These are phyloP conservation scores for Tetragonula carbonaria DNA, from an alignment of 2,888 invertebrate species.

Conservation along the genomic window DNA sequence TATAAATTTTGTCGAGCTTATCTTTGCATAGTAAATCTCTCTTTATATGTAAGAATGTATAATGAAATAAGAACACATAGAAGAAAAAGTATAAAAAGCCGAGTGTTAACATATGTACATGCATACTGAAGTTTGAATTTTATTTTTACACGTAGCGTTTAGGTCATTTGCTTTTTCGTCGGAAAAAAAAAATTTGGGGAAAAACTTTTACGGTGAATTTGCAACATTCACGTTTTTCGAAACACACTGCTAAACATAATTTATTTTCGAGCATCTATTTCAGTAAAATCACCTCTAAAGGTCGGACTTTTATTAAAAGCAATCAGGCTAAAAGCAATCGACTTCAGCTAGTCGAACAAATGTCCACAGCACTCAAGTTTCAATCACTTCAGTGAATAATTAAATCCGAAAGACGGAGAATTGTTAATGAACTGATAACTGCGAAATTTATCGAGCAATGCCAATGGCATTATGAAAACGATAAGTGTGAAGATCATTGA, in stretches of 20 bases:
- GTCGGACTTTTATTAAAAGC: background rate
- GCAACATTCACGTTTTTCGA: background rate
- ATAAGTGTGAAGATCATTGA: background rate
- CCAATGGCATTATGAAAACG: background rate
- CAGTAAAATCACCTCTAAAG: background rate
- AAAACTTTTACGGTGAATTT: background rate
- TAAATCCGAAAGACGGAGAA: background rate
- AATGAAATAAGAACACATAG: background rate
- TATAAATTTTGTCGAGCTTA: too few relatives aligned
- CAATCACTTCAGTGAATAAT: background rate
- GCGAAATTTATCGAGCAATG: background rate
- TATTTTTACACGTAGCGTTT: background rate
- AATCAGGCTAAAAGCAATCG: background rate
- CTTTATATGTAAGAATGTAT: background rate
- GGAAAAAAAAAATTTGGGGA: too few relatives aligned
- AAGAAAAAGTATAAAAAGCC: background rate
- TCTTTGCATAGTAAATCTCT: too few relatives aligned
- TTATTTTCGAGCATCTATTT: background rate
- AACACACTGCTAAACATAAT: background rate
- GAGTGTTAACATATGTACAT: background rate
- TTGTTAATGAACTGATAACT: background rate
- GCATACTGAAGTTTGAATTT: background rate
- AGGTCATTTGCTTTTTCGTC: background rate
- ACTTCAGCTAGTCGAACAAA: background rate
- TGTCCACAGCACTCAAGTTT: background rate